A percentile compares a stretch with the other conserved stretches of the same genome.
Conservation (phyloP, 2,797 vertebrate species). For the Tamandua tetradactyla region DNA sequence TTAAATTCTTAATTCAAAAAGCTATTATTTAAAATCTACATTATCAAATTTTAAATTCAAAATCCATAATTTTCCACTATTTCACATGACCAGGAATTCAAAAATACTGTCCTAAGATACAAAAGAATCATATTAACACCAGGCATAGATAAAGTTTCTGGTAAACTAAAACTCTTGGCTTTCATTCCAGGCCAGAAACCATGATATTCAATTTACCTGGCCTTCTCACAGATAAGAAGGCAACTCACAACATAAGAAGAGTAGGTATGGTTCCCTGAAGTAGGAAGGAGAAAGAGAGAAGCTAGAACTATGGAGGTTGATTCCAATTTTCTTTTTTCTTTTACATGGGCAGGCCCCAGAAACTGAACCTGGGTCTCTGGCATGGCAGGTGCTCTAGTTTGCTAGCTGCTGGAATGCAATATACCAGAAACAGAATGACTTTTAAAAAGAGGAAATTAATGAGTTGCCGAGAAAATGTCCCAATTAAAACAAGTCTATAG, state of each 20-base stretch:
- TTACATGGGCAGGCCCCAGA: too few species aligned
- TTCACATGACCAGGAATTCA: conserved; percentile 7
- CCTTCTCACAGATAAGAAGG: not conserved
- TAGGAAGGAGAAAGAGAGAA: not conserved
- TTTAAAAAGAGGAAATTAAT: too few species aligned
- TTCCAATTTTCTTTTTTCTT: not conserved
- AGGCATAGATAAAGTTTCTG: not conserved
- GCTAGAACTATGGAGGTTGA: not conserved
- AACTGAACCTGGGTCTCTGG: too few species aligned
- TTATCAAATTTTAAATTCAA: not conserved
- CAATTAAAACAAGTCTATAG: too few species aligned
- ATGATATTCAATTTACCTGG: not conserved
- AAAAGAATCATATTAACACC: not conserved
- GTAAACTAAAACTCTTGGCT: not conserved
- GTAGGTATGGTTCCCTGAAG: not conserved
- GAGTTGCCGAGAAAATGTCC: too few species aligned
- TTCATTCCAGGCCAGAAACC: not conserved
- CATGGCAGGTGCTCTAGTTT: too few species aligned
- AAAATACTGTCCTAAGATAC: not conserved
- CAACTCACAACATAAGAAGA: not conserved
- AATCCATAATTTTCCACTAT: conserved; percentile 4
- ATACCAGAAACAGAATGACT: too few species aligned
- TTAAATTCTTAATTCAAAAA: conserved; percentile 39
- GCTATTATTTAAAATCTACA: not conserved
- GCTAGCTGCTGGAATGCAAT: too few species aligned